phyloP scores from a whole-genome alignment of 2,797 vertebrate species.

The Cyclopterus lumpus region DNA sequence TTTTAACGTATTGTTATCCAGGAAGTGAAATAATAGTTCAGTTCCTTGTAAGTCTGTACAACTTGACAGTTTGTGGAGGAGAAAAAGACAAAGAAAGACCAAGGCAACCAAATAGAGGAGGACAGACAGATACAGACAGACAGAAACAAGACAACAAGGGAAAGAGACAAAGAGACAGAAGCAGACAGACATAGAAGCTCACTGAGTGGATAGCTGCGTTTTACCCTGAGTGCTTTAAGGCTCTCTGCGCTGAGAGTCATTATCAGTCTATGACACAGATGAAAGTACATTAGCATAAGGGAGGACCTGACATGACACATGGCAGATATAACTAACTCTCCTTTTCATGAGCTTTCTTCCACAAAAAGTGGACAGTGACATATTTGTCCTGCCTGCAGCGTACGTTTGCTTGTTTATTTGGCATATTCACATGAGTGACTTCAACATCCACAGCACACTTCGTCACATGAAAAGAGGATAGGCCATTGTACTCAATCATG shows the following conservation, averaged over 20 bases:
- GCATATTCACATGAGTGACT: constrained; percentile 37
- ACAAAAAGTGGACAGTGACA: constrained; percentile 6
- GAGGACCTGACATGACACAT: constrained; percentile 62
- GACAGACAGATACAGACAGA: constrained; percentile 10
- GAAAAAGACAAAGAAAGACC: neutral
- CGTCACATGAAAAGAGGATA: constrained; percentile 44
- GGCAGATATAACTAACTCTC: constrained; percentile 53
- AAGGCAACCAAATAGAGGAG: constrained; percentile 13
- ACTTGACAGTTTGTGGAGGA: neutral
- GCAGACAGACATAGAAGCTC: constrained; percentile 4
- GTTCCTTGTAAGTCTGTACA: neutral
- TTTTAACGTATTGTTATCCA: neutral
- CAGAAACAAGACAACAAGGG: neutral
- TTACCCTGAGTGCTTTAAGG: constrained; percentile 50
- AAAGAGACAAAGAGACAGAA: constrained; percentile 11
- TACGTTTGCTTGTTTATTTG: constrained; percentile 34
- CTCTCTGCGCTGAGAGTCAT: constrained; percentile 69
- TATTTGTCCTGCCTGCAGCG: neutral
- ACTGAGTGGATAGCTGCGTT: constrained; percentile 46
- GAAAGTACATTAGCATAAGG: constrained; percentile 75
- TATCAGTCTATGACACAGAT: constrained; percentile 68
- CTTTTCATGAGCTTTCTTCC: constrained; percentile 38
- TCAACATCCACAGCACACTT: constrained; percentile 42
- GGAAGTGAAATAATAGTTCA: neutral
- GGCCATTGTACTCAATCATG: constrained; percentile 50